Evolutionary conservation across 2,797 vertebrate genomes (phyloP).

Genomic region (Peromyscus attwateri): DNA sequence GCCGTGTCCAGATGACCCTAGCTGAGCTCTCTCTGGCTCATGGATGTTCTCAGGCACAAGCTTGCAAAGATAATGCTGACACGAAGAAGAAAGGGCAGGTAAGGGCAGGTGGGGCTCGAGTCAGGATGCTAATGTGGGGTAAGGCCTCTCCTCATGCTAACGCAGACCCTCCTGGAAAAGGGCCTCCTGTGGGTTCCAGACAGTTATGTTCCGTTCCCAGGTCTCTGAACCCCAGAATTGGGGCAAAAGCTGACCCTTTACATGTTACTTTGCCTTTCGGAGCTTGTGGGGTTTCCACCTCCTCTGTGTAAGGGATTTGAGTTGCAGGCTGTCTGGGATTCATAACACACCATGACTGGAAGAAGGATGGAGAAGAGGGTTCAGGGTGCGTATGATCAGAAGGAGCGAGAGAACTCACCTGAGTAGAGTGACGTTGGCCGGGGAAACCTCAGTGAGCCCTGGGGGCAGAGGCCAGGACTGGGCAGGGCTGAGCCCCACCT

Average conservation of each 20-base stretch:
- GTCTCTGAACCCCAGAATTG: not conserved
- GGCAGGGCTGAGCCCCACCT: slow-evolving; percentile 88
- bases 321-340: not conserved
- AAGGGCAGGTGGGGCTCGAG: not conserved
- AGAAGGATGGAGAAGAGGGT: not conserved
- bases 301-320: not conserved
- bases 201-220: not conserved
- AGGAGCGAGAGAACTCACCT: slow-evolving; percentile 86
- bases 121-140: not conserved
- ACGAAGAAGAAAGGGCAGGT: not conserved
- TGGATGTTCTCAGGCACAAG: not conserved
- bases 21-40: not conserved
- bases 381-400: not conserved
- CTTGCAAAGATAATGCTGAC: not conserved
- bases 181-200: not conserved
- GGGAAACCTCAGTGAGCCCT: slow-evolving; percentile 94
- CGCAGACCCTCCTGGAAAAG: not conserved
- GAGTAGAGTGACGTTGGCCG: slow-evolving; percentile 95
- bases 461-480: slow-evolving; percentile 82
- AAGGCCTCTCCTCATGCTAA: not conserved
- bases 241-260: slow-evolving; percentile 13
- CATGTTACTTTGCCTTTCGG: not conserved
- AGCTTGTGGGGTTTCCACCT: not conserved
- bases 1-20: not conserved
- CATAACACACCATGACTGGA: not conserved